Evolutionary conservation across 2,797 vertebrate species (phyloP).

Genomic region (Eospalax fontanierii): DNA sequence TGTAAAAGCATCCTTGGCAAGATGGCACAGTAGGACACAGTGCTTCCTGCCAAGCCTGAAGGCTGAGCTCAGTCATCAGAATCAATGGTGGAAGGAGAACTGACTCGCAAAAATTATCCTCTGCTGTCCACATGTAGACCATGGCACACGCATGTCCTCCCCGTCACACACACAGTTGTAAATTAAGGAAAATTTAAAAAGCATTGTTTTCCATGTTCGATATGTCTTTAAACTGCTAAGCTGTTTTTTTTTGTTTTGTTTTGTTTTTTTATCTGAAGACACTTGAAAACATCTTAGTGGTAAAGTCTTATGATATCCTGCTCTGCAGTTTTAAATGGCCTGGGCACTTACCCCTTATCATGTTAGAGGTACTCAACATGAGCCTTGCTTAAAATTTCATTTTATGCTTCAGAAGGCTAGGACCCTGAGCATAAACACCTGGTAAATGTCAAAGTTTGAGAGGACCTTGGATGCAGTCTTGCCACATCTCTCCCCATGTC

Average conservation of each 20-base stretch:
- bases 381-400: constrained; percentile 51
- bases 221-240: not conserved
- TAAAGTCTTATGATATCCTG: not conserved
- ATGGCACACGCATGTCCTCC: too few species aligned
- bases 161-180: not conserved
- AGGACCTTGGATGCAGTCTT: not conserved
- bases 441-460: not conserved
- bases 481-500: not conserved
- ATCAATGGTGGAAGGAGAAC: not conserved
- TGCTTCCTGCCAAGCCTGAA: not conserved
- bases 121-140: not conserved
- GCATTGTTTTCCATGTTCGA: not conserved
- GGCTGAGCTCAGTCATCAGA: not conserved
- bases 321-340: not conserved
- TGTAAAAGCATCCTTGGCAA: not conserved
- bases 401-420: not conserved
- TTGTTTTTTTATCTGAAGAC: constrained; percentile 15
- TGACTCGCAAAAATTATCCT: not conserved
- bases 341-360: not conserved
- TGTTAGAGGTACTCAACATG: not conserved
- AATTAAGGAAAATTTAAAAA: too few species aligned
- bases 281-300: not conserved
- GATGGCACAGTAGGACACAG: not conserved
- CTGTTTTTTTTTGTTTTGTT: not conserved
- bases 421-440: not conserved